Conservation (phyloP, 2,888 invertebrate genomes). For the Pantelozetes paolii region DNA sequence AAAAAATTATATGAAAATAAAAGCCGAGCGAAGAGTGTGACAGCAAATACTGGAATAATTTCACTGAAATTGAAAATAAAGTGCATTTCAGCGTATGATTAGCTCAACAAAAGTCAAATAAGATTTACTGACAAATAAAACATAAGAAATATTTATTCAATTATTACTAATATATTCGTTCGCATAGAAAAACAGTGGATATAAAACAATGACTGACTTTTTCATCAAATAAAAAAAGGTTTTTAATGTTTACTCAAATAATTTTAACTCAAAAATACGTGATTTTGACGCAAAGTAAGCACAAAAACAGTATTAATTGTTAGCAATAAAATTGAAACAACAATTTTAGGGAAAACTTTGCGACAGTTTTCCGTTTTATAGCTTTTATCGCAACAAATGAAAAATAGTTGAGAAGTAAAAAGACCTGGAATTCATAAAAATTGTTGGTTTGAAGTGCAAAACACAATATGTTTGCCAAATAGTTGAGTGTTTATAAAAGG, state of each 20-base stretch:
- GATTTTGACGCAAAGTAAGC: background rate
- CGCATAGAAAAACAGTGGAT: background rate
- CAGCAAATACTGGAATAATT: conserved; percentile 13
- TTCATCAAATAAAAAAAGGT: background rate
- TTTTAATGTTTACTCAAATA: background rate
- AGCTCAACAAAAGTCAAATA: background rate
- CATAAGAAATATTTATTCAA: background rate
- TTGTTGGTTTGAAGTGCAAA: background rate
- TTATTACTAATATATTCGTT: background rate
- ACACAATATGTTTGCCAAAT: background rate
- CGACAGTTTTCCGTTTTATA: background rate
- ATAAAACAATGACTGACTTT: background rate
- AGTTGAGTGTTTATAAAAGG: background rate
- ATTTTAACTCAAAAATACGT: conserved; percentile 10
- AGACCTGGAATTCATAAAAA: background rate
- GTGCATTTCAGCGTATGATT: conserved; percentile 23
- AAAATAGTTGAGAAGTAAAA: background rate
- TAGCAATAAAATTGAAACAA: conserved; percentile 12
- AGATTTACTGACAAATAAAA: background rate
- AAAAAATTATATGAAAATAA: background rate
- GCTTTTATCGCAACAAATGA: background rate
- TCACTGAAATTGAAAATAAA: conserved; percentile 25
- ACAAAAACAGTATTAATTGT: background rate
- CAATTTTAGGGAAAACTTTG: background rate
- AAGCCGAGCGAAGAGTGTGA: background rate